Percentiles rank a stretch among this genome's conserved stretches.
Evolutionary conservation across 2,113 vertebrate genomes (phyloP).

Genomic region (Corvus hawaiiensis): DNA sequence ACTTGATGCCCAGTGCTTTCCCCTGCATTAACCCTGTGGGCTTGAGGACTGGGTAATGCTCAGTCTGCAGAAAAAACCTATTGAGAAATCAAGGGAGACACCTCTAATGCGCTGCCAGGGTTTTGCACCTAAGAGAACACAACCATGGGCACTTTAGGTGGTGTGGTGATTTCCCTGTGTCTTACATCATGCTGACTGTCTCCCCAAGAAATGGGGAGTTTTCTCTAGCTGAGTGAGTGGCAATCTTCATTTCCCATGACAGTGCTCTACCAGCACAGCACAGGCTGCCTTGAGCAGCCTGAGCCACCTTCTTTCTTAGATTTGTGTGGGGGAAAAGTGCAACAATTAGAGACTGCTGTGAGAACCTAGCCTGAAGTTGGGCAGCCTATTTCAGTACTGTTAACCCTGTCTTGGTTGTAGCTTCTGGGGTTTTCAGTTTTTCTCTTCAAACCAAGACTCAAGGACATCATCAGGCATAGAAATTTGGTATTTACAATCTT

Average conservation of each 20-base stretch:
- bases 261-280: background rate
- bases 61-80: background rate
- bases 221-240: background rate
- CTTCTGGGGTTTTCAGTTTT: background rate
- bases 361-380: background rate
- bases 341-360: background rate
- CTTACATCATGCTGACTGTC: accelerated
- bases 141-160: accelerated
- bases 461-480: background rate
- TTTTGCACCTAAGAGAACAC: background rate
- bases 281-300: background rate
- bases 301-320: background rate
- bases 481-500: background rate
- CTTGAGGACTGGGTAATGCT: background rate
- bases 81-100: background rate
- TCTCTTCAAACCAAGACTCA: background rate
- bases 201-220: background rate
- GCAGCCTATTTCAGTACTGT: background rate
- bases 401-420: background rate
- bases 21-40: accelerated
- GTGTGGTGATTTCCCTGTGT: background rate
- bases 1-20: background rate
- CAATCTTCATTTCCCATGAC: background rate
- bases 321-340: accelerated
- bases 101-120: background rate